Conservation (phyloP, 2,888 invertebrate species). For the Phania funesta region DNA sequence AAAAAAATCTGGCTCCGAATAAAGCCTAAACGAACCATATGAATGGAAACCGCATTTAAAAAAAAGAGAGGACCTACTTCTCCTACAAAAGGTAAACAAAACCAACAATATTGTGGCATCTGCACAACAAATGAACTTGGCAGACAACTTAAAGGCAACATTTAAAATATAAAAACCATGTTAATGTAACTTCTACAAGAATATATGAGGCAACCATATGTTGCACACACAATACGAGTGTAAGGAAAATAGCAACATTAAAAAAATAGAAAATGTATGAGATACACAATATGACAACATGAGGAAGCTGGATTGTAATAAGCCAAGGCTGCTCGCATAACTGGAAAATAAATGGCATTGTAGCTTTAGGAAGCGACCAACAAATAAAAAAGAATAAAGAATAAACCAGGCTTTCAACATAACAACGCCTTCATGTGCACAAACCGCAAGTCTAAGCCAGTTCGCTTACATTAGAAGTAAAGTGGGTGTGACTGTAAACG, state of each 20-base stretch:
- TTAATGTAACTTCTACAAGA: conserved; percentile 28
- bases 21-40: conserved; percentile 24
- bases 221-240: not conserved
- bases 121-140: conserved; percentile 36
- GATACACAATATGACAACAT: conserved; percentile 19
- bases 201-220: conserved; percentile 11
- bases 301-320: conserved; percentile 2
- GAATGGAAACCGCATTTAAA: not conserved
- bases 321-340: conserved; percentile 49
- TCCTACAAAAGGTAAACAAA: conserved; percentile 14
- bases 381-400: not conserved
- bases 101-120: not conserved
- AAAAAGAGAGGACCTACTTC: conserved; percentile 27
- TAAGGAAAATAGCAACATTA: too few relatives aligned
- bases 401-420: conserved; percentile 40
- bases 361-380: not conserved
- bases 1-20: conserved; percentile 13
- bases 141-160: conserved; percentile 25
- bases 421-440: conserved; percentile 53
- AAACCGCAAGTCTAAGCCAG: conserved; percentile 4
- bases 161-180: conserved; percentile 48
- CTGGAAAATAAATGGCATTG: conserved; percentile 40
- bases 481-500: conserved; percentile 63
- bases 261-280: not conserved
- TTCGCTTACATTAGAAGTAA: conserved; percentile 19